Conservation (phyloP, 2,113 vertebrate species). For the Nettapus auritus region DNA sequence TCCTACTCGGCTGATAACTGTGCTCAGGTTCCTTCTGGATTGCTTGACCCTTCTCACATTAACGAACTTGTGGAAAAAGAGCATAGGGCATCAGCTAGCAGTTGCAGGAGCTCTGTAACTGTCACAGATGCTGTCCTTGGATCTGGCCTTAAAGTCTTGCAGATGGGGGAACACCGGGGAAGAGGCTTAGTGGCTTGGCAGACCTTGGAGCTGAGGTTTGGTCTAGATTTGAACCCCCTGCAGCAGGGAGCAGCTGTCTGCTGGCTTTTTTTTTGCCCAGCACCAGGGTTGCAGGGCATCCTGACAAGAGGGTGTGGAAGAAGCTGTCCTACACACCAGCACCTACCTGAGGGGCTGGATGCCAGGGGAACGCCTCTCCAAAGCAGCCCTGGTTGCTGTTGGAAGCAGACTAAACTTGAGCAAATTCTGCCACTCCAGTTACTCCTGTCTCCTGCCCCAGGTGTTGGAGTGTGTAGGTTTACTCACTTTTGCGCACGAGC, state of each 20-base stretch:
- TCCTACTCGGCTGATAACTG: background rate
- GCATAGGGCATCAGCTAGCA: background rate
- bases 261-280: background rate
- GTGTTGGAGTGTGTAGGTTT: background rate
- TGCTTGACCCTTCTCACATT: conserved; percentile 9
- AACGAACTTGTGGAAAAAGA: background rate
- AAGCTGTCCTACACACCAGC: background rate
- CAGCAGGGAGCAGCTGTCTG: background rate
- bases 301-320: background rate
- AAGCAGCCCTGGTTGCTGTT: background rate
- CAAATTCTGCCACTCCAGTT: background rate
- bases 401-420: background rate
- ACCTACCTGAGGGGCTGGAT: background rate
- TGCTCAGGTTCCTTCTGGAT: background rate
- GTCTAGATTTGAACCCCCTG: background rate
- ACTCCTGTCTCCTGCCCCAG: background rate
- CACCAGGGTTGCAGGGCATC: background rate
- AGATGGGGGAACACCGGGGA: background rate
- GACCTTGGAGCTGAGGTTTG: background rate
- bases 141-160: background rate
- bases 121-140: background rate
- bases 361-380: background rate
- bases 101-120: background rate
- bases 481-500: background rate
- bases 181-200: background rate